A percentile compares a stretch with the other conserved stretches of the same genome.
phyloP scores from a whole-genome alignment of 2,888 invertebrate species.

The Mesorhabditis spiculigera region DNA sequence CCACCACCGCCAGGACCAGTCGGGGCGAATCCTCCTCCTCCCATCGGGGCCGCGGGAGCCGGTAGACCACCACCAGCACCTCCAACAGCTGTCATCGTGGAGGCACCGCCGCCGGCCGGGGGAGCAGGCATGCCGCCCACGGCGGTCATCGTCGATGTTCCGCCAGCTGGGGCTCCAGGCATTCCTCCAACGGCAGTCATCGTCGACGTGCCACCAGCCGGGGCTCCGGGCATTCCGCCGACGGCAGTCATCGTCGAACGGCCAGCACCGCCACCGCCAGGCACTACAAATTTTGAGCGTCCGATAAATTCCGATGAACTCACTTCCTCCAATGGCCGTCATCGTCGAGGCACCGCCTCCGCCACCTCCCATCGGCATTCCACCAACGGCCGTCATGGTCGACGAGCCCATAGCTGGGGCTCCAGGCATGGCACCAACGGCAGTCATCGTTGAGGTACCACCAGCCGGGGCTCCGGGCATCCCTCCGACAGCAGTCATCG shows the following conservation, averaged over 20 bases:
- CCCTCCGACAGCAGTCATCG: constrained; percentile 14
- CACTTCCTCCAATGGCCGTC: constrained; percentile 12
- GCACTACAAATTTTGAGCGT: too few species aligned
- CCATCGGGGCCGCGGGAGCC: constrained; percentile 7
- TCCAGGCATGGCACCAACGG: too few species aligned
- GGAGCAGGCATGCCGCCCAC: too few species aligned
- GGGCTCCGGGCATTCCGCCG: too few species aligned
- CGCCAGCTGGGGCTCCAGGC: too few species aligned
- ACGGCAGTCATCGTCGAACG: too few species aligned
- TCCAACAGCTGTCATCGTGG: too few species aligned
- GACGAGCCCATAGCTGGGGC: constrained; percentile 4
- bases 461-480: constrained; percentile 5
- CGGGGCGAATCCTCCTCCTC: constrained; percentile 3
- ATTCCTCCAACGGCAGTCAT: too few species aligned
- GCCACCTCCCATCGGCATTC: constrained; percentile 13
- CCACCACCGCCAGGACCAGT: constrained; percentile 18
- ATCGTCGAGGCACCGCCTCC: neutral
- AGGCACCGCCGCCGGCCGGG: too few species aligned
- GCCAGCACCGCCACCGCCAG: too few species aligned
- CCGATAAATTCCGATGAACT: neutral
- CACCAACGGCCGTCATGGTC: constrained; percentile 14
- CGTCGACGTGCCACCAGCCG: too few species aligned
- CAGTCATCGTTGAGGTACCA: neutral
- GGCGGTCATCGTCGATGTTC: too few species aligned
- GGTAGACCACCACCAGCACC: constrained; percentile 11